These are phyloP conservation scores for Drosophila diplacantha DNA, from an alignment of 2,888 invertebrate species.

Conservation along the genomic window DNA sequence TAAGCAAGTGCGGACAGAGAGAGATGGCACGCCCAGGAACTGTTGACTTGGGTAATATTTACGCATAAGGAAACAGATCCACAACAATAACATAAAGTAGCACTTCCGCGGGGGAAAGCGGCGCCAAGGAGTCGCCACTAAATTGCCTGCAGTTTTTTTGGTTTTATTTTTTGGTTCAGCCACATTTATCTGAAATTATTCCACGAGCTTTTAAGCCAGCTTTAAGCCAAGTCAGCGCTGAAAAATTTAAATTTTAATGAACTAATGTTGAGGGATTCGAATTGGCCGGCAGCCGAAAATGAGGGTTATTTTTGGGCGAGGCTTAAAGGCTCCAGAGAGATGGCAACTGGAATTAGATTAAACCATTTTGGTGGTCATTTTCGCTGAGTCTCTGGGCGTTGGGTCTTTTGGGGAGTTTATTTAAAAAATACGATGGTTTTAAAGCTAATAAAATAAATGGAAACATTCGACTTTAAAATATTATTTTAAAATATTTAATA, in stretches of 20 bases:
- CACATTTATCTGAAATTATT: slow-evolving; percentile 42
- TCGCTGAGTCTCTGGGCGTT: not conserved
- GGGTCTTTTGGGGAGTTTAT: not conserved
- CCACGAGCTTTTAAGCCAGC: slow-evolving; percentile 33
- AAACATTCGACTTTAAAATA: not conserved
- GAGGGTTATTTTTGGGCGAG: slow-evolving; percentile 6
- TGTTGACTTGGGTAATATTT: slow-evolving; percentile 54
- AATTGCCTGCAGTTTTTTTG: slow-evolving; percentile 33
- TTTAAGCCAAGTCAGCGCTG: slow-evolving; percentile 36
- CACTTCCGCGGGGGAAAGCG: not conserved
- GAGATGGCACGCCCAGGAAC: slow-evolving; percentile 18
- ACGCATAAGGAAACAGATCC: slow-evolving; percentile 56
- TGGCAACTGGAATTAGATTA: slow-evolving; percentile 27
- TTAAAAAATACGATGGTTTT: not conserved
- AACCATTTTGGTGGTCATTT: slow-evolving; percentile 6
- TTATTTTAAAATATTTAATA: not conserved
- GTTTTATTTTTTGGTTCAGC: slow-evolving; percentile 1
- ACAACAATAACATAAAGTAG: slow-evolving; percentile 52
- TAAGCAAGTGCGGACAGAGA: slow-evolving; percentile 62
- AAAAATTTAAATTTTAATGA: slow-evolving; percentile 47
- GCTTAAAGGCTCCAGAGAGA: slow-evolving; percentile 7
- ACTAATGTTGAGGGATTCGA: slow-evolving; percentile 38
- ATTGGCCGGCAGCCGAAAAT: slow-evolving; percentile 10
- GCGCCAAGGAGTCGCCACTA: slow-evolving; percentile 19
- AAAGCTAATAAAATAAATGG: not conserved